Base-by-base conservation (phyloP, 1,140 invertebrate genomes). In the Leptopilina boulardi region DNA sequence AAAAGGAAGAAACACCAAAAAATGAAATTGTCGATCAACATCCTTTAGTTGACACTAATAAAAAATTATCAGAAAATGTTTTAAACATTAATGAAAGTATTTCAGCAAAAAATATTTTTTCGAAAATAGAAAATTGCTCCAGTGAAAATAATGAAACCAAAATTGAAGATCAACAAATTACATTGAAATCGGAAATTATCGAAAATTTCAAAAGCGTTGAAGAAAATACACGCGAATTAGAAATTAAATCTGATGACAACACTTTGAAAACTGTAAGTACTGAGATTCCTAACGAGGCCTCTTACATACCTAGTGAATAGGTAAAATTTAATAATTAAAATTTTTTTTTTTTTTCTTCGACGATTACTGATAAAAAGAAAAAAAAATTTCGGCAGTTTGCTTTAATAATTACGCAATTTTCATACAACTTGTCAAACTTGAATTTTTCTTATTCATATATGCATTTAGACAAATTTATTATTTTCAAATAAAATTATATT, bases 381-480 rank as follows among this genome's bases (percentile, higher is more conserved):
- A n/a, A 2, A 42, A 42, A 13, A 42, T 42, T n/a, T n/a, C n/a
- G n/a, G n/a, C n/a, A n/a, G n/a, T 51, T 18, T n/a, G 47, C 47
- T 51, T 51, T 51, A 51, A n/a, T 18, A 18, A 38, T 38, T 51
- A 51, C 18, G 47, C 47, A 51, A 51, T 51, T 51, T 51, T 51
- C 47, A 51, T 51, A 51, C n/a, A 51, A 51, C 47, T 51, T 51
- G 15, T 2, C 47, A 51, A 51, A 51, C 47, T 51, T 51, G 15
- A n/a, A 51, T 18, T 51, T 18, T 51, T 5, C 18, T 38, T 38
- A n/a, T 51, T 15, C 47, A 18, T 3, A 18, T 51, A 2, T 51
- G 47, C 47, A 51, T n/a, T 51, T 51, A 51, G n/a, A 51, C n/a
- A 51, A n/a, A 51, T 51, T 51, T 51, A 51, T n/a, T 42, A 42